These are phyloP conservation scores for Drosophila pseudoobscura DNA, from an alignment of 1,140 invertebrate species.

Conservation along the genomic window DNA sequence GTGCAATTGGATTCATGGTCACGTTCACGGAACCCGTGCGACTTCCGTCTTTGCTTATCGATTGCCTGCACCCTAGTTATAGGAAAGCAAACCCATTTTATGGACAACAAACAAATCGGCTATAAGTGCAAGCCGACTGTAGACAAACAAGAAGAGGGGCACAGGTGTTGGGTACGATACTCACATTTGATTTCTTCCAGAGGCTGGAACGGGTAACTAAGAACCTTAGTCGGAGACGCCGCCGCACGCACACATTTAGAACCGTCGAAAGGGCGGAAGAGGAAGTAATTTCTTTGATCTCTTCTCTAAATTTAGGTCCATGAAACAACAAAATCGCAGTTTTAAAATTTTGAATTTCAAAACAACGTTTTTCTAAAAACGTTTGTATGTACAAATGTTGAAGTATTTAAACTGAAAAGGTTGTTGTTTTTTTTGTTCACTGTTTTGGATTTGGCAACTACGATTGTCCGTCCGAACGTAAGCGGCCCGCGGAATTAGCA, in stretches of 20 bases:
- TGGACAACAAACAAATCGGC: constrained; percentile 28
- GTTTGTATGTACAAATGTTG: too few species aligned
- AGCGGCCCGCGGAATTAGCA: too few species aligned
- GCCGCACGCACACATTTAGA: neutral
- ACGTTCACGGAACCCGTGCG: constrained; percentile 15
- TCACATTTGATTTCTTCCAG: constrained; percentile 9
- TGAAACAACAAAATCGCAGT: too few species aligned
- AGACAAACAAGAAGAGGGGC: neutral
- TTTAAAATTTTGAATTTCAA: too few species aligned
- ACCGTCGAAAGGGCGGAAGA: too few species aligned
- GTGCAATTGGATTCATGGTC: constrained; percentile 34
- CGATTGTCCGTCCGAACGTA: too few species aligned
- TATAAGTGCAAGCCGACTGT: constrained; percentile 36
- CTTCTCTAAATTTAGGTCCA: too few species aligned
- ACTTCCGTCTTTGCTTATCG: constrained; percentile 44
- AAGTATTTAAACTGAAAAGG: too few species aligned
- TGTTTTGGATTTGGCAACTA: too few species aligned
- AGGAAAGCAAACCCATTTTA: constrained; percentile 17
- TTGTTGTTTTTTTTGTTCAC: too few species aligned
- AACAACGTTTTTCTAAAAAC: too few species aligned
- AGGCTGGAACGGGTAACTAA: constrained; percentile 7
- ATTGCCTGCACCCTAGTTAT: constrained; percentile 28
- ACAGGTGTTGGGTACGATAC: constrained; percentile 22
- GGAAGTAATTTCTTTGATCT: too few species aligned
- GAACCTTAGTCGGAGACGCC: constrained; percentile 49